Evolutionary conservation across 2,113 vertebrate genomes (phyloP), one percentile per base, ranked within the genome.

Genomic region (Platysteira castanea): DNA sequence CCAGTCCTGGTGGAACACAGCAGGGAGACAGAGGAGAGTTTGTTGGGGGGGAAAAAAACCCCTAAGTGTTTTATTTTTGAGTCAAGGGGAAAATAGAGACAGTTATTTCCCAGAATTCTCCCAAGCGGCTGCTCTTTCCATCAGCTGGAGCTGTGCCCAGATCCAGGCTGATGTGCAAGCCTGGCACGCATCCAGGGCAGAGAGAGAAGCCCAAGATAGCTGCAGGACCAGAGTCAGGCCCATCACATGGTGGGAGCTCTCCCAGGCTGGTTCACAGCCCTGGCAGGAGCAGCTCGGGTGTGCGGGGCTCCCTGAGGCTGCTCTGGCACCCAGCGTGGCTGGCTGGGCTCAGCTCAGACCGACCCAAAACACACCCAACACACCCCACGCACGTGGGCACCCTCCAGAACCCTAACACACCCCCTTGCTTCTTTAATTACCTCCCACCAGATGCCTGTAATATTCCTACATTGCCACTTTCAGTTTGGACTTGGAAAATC

Each of bases 61-160:
- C 35, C 8, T 8, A 41, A 57, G 26, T 35, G 63, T 67, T 93
- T 95, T 87, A 84, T 83, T 95, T 97, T 95, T 95, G 73, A 96
- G 88, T 78, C 76, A 60, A 90, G 89, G 92, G 90, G 68, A 94
- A 96, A 95, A 87, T 4, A 91, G 71, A 94, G 80, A 56, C 44
- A 17, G 84, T 76, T 85, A 91, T 95, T 96, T 97, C 96, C 95
- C 95, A 94, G 81, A 89, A 94, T 91, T 49, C 94, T 91, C 50
- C 44, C 28, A 63, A 87, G 80, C n/a, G 90, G 83, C 88, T 94
- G 93, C 94, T 95, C 91, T 88, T 93, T 92, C 39, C 85, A 95
- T 93, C 88, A 92, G 90, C 7, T 96, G 95, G 95, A 97, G 73
- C 60, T 28, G 69, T 44, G 95, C 95, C 96, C 96, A 90, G 95